phyloP scores from a whole-genome alignment of 2,797 vertebrate genomes.

The Acomys russatus region DNA sequence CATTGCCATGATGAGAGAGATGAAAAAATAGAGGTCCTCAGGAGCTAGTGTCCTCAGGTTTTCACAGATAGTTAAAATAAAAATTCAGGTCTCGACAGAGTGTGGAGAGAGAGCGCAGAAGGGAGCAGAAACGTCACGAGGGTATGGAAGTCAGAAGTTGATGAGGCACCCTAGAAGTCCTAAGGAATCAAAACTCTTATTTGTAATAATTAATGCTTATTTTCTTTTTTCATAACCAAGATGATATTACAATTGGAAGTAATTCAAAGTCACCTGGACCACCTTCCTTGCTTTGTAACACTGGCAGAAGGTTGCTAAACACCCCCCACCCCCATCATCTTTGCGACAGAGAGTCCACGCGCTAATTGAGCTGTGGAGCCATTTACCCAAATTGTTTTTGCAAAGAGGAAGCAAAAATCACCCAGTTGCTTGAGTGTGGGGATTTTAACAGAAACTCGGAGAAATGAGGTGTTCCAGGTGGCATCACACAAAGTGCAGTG shows the following conservation, averaged over 20 bases:
- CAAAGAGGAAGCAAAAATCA: not conserved
- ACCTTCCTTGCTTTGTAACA: not conserved
- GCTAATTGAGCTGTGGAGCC: not conserved
- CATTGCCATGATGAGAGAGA: not conserved
- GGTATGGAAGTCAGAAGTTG: not conserved
- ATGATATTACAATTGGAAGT: not conserved
- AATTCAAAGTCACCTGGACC: not conserved
- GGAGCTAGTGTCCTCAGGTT: not conserved
- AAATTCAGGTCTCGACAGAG: not conserved
- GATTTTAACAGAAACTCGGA: slow-evolving; percentile 13
- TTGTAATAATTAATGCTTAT: not conserved
- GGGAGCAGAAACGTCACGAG: not conserved
- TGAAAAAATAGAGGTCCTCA: not conserved
- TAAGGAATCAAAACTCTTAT: not conserved
- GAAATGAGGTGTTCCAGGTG: not conserved
- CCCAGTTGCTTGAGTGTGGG: not conserved
- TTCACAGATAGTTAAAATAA: not conserved
- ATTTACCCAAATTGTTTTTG: not conserved
- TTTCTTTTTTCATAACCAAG: not conserved
- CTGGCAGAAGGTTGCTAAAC: not conserved
- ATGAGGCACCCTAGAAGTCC: not conserved
- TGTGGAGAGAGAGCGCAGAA: not conserved
- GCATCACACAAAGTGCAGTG: not conserved
- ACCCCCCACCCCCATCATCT: no score
- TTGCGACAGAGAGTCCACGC: not conserved